These are phyloP conservation scores for Cephus rjabovi DNA, from an alignment of 2,888 invertebrate genomes.

Conservation along the genomic window DNA sequence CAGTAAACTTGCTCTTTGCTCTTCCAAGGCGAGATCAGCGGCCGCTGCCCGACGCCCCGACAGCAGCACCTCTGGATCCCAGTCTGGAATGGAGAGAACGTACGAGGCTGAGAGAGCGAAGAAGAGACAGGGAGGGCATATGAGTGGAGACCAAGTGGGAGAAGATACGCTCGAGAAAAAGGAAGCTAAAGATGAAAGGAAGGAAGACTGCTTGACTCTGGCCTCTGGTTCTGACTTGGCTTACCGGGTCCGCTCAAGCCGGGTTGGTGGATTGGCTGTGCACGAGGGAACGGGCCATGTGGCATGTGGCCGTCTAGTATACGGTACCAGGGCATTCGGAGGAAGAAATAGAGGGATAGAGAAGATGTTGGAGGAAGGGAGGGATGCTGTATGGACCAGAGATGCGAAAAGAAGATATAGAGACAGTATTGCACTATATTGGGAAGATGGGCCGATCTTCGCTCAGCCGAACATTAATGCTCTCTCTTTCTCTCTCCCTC, in stretches of 20 bases:
- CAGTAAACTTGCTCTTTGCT: background rate
- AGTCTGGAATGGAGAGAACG: background rate
- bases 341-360: constrained; percentile 1
- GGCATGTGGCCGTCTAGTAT: background rate
- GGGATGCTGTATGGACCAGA: constrained; percentile 13
- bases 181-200: background rate
- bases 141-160: background rate
- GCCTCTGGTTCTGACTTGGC: background rate
- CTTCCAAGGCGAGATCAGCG: background rate
- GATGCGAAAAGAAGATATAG: constrained; percentile 21
- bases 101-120: background rate
- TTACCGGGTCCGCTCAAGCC: background rate
- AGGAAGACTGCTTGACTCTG: background rate
- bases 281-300: background rate
- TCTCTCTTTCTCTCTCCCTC: background rate
- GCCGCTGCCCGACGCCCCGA: background rate
- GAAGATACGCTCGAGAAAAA: background rate
- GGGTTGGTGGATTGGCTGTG: background rate
- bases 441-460: background rate
- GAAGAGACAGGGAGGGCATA: background rate
- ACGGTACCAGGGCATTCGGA: background rate
- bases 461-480: background rate
- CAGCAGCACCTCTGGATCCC: background rate
- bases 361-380: constrained; percentile 14
- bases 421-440: constrained; percentile 5